phyloP scores from a whole-genome alignment of 2,113 vertebrate genomes.

The Neopipo cinnamomea region DNA sequence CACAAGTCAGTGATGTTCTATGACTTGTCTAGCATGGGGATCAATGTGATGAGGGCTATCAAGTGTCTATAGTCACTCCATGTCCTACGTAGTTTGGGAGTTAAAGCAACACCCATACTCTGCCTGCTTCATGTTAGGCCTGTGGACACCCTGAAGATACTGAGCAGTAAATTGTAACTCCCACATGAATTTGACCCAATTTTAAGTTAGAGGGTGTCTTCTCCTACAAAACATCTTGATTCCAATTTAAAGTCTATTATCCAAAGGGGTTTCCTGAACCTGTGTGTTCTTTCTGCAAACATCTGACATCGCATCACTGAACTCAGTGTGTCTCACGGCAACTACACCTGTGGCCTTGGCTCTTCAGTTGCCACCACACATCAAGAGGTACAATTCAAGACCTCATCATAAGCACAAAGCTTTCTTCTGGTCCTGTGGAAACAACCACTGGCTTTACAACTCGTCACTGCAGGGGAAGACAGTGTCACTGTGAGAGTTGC shows the following conservation, averaged over 20 bases:
- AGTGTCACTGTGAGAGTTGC: background rate
- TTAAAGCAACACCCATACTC: background rate
- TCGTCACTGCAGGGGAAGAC: background rate
- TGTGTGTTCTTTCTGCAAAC: background rate
- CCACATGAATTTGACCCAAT: background rate
- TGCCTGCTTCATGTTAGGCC: background rate
- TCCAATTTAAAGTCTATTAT: background rate
- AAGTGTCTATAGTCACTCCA: background rate
- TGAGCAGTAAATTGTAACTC: background rate
- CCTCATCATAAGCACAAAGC: background rate
- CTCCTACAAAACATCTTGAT: background rate
- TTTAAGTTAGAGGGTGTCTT: background rate
- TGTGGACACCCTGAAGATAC: background rate
- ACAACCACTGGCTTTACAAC: background rate
- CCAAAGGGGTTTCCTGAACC: background rate
- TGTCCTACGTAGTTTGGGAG: background rate
- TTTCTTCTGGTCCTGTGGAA: background rate
- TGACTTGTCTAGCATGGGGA: background rate
- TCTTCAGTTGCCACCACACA: background rate
- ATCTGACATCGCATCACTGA: background rate
- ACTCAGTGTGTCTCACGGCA: background rate
- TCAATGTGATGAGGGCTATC: background rate
- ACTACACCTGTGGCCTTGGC: background rate
- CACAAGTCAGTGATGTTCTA: background rate
- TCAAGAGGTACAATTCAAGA: background rate